phyloP scores from a whole-genome alignment of 2,113 vertebrate genomes.

The Dinomys branickii region DNA sequence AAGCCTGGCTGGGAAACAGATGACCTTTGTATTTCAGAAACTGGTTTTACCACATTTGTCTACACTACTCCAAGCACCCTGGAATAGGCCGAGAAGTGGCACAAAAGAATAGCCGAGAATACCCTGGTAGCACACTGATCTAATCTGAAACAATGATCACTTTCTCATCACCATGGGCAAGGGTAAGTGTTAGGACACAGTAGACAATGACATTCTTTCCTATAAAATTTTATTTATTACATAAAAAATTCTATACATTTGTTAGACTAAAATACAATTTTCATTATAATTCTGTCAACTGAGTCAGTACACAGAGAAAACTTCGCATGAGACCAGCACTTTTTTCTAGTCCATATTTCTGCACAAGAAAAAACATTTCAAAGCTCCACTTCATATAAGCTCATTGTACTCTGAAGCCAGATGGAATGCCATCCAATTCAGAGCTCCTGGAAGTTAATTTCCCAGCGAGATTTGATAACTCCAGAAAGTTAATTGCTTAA shows the following conservation, averaged over 20 bases:
- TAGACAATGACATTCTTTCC: constrained; percentile 79
- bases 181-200: constrained; percentile 59
- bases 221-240: constrained; percentile 90
- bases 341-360: constrained; percentile 85
- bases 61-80: neutral
- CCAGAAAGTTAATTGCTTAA: constrained; percentile 83
- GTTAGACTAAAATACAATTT: constrained; percentile 92
- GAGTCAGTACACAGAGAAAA: constrained; percentile 88
- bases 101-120: neutral
- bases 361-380: constrained; percentile 85
- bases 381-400: constrained; percentile 83
- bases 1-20: neutral
- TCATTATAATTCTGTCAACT: constrained; percentile 89
- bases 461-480: constrained; percentile 80
- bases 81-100: neutral
- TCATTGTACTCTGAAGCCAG: constrained; percentile 84
- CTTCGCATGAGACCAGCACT: constrained; percentile 87
- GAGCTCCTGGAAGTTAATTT: constrained; percentile 83
- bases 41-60: neutral
- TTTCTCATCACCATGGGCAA: neutral
- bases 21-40: neutral
- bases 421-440: constrained; percentile 85
- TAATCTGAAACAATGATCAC: neutral
- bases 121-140: neutral
- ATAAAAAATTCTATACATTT: constrained; percentile 91